Evolutionary conservation across 2,797 vertebrate genomes (phyloP).

Genomic region (Anableps anableps): DNA sequence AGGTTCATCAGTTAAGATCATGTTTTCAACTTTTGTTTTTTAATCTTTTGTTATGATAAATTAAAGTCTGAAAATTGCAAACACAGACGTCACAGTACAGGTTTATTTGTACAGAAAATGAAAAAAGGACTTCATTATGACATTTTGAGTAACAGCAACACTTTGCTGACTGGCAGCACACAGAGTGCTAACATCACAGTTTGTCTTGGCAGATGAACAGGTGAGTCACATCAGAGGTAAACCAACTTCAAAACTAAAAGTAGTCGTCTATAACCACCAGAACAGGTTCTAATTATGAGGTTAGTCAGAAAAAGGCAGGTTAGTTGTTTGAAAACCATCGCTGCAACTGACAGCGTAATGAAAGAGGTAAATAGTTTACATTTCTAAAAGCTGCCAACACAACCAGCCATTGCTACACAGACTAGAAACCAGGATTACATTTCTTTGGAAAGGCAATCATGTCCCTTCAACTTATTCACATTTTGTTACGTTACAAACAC

Average conservation of each 20-base stretch:
- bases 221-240: background rate
- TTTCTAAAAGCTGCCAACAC: background rate
- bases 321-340: background rate
- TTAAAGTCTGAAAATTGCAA: background rate
- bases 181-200: background rate
- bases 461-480: background rate
- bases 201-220: background rate
- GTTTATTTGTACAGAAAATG: background rate
- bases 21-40: background rate
- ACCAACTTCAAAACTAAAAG: background rate
- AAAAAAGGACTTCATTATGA: no score
- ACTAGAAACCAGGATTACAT: background rate
- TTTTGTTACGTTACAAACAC: background rate
- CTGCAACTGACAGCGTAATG: background rate
- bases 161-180: background rate
- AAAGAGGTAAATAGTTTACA: background rate
- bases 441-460: background rate
- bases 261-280: background rate
- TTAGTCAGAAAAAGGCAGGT: background rate
- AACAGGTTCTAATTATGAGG: conserved; percentile 1
- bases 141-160: background rate
- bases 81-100: background rate
- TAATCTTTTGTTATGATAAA: background rate
- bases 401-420: background rate
- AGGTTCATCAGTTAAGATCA: background rate